A percentile compares a stretch with the other conserved stretches of the same genome.
These are phyloP conservation scores for Anastrepha ludens DNA, from an alignment of 1,140 invertebrate species.

Conservation along the genomic window DNA sequence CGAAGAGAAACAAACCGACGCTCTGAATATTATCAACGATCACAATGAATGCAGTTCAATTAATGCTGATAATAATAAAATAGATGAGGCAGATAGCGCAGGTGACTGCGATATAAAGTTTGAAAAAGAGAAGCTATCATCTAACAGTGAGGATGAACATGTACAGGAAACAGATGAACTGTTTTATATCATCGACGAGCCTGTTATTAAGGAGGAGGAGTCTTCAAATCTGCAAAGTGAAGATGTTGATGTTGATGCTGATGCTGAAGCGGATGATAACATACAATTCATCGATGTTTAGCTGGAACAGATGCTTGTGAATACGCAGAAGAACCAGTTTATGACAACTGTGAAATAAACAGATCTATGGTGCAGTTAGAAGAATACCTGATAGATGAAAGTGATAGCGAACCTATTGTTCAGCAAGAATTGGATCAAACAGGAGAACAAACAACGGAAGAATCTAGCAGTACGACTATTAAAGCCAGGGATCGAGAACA, in stretches of 20 bases:
- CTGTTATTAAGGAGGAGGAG: neutral
- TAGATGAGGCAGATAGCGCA: neutral
- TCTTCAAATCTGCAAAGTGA: neutral
- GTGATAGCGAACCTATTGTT: neutral
- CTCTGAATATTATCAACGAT: neutral
- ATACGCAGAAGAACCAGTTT: constrained; percentile 14
- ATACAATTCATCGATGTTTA: constrained; percentile 46
- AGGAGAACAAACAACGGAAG: neutral
- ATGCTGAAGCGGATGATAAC: constrained; percentile 52
- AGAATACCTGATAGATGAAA: constrained; percentile 25
- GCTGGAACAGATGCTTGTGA: neutral
- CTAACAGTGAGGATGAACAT: neutral
- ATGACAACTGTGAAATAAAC: neutral
- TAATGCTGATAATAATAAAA: neutral
- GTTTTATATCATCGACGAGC: neutral
- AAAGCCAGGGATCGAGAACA: neutral
- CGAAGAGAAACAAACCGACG: neutral
- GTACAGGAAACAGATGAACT: neutral
- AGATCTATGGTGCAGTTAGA: neutral
- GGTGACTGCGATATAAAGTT: neutral
- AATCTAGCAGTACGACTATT: constrained; percentile 2
- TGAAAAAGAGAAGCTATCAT: neutral
- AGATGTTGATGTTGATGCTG: constrained; percentile 45
- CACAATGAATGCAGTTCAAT: neutral
- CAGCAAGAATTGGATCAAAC: neutral